Evolutionary conservation across 53 echinoderm and acorn worm species (phyloP).

Genomic region (Astropecten irregularis): DNA sequence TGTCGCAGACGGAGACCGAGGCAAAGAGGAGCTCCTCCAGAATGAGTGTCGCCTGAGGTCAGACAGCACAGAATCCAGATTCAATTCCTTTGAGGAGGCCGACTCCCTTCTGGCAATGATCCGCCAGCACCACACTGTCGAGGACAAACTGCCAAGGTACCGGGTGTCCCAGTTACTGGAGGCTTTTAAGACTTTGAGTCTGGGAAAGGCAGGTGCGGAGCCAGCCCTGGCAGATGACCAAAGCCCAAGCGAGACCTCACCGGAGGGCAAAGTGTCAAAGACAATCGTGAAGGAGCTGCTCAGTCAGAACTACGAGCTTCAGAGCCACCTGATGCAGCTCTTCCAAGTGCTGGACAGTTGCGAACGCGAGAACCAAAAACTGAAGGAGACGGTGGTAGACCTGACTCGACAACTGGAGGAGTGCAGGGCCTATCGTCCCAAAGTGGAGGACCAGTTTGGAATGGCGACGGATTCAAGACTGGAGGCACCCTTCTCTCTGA

Average conservation of each 20-base stretch:
- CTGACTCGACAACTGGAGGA: slow-evolving; percentile 58
- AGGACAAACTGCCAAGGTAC: not conserved
- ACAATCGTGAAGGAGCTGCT: slow-evolving; percentile 5
- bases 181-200: slow-evolving; percentile 13
- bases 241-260: not conserved
- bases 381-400: slow-evolving; percentile 52
- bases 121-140: not conserved
- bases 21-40: too few relatives aligned
- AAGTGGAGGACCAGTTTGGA: not conserved
- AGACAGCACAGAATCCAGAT: slow-evolving; percentile 18
- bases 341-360: slow-evolving; percentile 72
- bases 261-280: slow-evolving; percentile 7
- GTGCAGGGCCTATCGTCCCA: not conserved
- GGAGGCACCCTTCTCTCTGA: slow-evolving; percentile 20
- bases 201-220: not conserved
- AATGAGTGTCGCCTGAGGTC: slow-evolving; percentile 5
- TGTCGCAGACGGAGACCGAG: not conserved
- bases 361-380: slow-evolving; percentile 66
- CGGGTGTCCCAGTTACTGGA: slow-evolving; percentile 5
- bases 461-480: not conserved
- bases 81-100: not conserved
- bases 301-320: slow-evolving; percentile 55
- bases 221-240: not conserved
- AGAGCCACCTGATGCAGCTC: slow-evolving; percentile 62
- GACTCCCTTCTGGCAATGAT: slow-evolving; percentile 27